Percentiles rank a stretch among this genome's conserved stretches.
Conservation (phyloP, 2,888 invertebrate species). For the Harmothoe impar region DNA sequence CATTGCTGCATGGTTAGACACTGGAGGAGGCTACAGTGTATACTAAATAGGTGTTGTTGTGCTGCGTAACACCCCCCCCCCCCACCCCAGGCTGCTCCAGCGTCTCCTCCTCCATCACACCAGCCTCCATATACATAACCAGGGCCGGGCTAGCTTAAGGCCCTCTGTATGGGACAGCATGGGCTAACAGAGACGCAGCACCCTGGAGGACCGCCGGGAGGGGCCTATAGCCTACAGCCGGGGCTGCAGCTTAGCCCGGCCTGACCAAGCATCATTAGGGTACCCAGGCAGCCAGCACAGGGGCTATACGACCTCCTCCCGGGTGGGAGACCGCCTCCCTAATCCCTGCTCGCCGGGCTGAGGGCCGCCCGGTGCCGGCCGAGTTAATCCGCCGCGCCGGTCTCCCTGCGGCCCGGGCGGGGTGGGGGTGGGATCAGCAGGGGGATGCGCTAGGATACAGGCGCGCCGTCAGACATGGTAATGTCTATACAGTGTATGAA, state of each 20-base stretch:
- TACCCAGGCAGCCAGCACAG: not conserved
- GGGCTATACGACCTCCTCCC: not conserved
- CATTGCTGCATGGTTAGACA: not conserved
- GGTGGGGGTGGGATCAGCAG: not conserved
- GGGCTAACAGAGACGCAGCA: not conserved
- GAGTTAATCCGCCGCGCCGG: slow-evolving; percentile 21
- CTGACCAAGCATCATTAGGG: not conserved
- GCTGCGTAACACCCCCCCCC: not conserved
- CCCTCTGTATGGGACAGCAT: not conserved
- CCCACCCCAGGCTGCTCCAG: not conserved
- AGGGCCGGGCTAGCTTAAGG: not conserved
- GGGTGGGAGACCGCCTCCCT: slow-evolving; percentile 26
- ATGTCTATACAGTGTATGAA: slow-evolving; percentile 5
- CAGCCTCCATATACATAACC: not conserved
- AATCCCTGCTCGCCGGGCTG: slow-evolving; percentile 31
- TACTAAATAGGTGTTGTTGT: not conserved
- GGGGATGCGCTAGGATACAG: slow-evolving; percentile 4
- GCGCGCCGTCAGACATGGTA: not conserved
- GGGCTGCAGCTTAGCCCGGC: not conserved
- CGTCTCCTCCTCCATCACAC: not conserved
- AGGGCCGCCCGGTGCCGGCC: not conserved
- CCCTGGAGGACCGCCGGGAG: not conserved
- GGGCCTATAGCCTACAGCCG: not conserved
- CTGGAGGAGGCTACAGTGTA: not conserved
- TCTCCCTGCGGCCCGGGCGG: not conserved